These are phyloP conservation scores for Plagodis dolabraria DNA, from an alignment of 2,888 invertebrate species.

Conservation along the genomic window DNA sequence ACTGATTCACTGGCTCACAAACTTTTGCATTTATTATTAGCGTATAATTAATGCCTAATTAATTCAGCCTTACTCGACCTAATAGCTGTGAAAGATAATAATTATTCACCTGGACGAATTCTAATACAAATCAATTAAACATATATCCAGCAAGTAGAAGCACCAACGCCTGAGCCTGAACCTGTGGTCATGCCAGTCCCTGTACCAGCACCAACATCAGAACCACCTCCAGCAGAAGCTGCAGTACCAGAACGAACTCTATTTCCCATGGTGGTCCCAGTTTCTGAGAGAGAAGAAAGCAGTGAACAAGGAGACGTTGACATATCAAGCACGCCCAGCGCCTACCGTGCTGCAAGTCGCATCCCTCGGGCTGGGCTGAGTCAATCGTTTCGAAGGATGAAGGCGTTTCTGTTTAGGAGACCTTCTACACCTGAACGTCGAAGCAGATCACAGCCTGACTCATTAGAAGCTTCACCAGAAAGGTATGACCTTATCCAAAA, in stretches of 20 bases:
- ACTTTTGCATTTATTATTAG: too few species aligned
- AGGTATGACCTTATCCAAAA: constrained; percentile 40
- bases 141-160: constrained; percentile 49
- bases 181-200: background rate
- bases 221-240: constrained; percentile 1
- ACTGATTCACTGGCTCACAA: too few species aligned
- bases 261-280: constrained; percentile 23
- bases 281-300: constrained; percentile 24
- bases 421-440: constrained; percentile 42
- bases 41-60: too few species aligned
- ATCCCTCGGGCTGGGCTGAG: constrained; percentile 65
- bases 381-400: constrained; percentile 61
- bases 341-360: constrained; percentile 38
- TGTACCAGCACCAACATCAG: constrained; percentile 15
- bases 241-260: background rate
- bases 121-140: constrained; percentile 4
- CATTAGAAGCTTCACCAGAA: constrained; percentile 53
- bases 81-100: too few species aligned
- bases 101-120: too few species aligned
- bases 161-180: constrained; percentile 33
- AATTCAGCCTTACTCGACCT: too few species aligned
- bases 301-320: constrained; percentile 31
- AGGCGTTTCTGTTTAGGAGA: constrained; percentile 53
- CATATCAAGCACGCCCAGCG: constrained; percentile 33
- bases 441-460: constrained; percentile 49